phyloP scores from a whole-genome alignment of 2,113 vertebrate species.

The Forbesichthys papilliferus region DNA sequence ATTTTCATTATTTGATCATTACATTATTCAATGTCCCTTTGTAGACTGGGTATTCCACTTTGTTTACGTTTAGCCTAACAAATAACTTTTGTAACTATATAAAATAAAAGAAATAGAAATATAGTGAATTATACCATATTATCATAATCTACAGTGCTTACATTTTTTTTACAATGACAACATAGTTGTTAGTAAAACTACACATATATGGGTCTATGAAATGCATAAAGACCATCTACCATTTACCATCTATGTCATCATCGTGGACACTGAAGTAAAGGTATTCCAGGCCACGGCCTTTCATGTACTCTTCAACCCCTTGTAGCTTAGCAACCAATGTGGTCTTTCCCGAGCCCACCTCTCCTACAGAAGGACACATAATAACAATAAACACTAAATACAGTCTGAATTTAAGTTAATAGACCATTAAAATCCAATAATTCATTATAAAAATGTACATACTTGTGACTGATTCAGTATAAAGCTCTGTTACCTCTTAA shows the following conservation, averaged over 20 bases:
- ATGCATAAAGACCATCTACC: background rate
- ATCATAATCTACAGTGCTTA: too few relatives aligned
- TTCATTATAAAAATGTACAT: background rate
- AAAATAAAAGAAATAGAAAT: too few relatives aligned
- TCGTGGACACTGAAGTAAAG: conserved; percentile 96
- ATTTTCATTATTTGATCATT: too few relatives aligned
- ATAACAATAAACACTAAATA: background rate
- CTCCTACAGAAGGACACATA: conserved; percentile 80
- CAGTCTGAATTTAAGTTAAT: background rate
- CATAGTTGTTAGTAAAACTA: background rate
- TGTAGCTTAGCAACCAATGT: conserved; percentile 95
- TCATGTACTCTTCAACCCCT: conserved; percentile 95
- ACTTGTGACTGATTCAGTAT: too few relatives aligned
- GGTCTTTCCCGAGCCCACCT: conserved; percentile 97
- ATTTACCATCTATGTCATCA: conserved; percentile 95
- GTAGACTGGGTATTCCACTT: background rate
- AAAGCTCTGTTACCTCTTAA: too few relatives aligned
- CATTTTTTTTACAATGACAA: too few relatives aligned
- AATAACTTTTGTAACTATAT: too few relatives aligned
- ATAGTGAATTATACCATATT: too few relatives aligned
- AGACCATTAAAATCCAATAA: background rate
- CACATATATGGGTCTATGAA: background rate
- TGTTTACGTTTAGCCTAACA: background rate
- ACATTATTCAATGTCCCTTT: too few relatives aligned
- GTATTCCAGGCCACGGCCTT: conserved; percentile 97